Evolutionary conservation across 2,113 vertebrate genomes (phyloP).

Genomic region (Montifringilla adamsi): DNA sequence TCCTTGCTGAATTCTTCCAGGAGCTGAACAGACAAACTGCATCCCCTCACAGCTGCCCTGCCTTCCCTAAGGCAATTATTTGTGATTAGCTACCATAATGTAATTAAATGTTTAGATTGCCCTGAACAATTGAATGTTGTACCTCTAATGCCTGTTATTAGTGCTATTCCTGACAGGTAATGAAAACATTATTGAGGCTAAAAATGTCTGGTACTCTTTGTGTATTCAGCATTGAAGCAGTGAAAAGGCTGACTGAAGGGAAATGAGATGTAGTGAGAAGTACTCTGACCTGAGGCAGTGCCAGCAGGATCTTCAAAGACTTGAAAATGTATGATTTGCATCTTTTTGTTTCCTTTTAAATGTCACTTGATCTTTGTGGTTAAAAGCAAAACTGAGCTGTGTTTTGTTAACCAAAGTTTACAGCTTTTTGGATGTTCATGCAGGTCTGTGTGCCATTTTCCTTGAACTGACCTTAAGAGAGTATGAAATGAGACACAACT

Average conservation of each 20-base stretch:
- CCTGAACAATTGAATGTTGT: background rate
- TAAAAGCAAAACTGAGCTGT: background rate
- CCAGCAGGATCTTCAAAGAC: constrained; percentile 8
- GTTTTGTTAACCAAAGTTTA: constrained; percentile 16
- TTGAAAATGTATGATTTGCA: constrained; percentile 20
- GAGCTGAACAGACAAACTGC: background rate
- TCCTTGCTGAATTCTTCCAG: background rate
- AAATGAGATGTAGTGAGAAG: background rate
- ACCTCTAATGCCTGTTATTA: background rate
- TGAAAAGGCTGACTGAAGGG: constrained; percentile 11
- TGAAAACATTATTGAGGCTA: background rate
- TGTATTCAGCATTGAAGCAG: background rate
- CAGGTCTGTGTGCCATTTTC: background rate
- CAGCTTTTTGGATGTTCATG: background rate
- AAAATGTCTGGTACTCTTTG: background rate
- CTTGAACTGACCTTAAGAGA: background rate
- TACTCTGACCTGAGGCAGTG: background rate
- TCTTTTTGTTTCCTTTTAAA: constrained; percentile 21
- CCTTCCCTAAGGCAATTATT: background rate
- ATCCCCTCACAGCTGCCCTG: background rate
- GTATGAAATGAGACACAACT: background rate
- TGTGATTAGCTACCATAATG: background rate
- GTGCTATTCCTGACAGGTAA: background rate
- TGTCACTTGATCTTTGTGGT: background rate
- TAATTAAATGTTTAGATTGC: constrained; percentile 18